Evolutionary conservation across 2,888 invertebrate species (phyloP).

Genomic region (Phaedon cochleariae): DNA sequence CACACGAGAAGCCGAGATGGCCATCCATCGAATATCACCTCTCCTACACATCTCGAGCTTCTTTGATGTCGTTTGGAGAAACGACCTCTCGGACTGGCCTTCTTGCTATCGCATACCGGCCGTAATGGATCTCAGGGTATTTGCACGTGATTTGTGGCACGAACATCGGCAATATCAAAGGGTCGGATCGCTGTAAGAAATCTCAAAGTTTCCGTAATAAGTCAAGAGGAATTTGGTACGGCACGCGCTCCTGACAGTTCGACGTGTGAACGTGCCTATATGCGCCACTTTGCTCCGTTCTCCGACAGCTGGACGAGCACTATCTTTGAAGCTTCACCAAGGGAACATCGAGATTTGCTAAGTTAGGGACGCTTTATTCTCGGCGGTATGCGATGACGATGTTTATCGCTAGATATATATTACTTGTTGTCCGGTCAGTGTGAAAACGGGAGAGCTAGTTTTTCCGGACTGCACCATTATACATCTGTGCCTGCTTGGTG

Average conservation of each 20-base stretch:
- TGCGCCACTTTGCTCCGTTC: constrained; percentile 26
- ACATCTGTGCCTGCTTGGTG: too few species aligned
- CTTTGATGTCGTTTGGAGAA: constrained; percentile 33
- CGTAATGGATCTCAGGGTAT: constrained; percentile 43
- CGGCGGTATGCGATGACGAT: constrained; percentile 17
- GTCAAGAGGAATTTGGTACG: constrained; percentile 49
- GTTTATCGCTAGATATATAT: constrained; percentile 4
- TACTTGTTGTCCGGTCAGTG: too few species aligned
- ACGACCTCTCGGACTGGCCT: constrained; percentile 32
- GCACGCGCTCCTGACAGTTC: constrained; percentile 48
- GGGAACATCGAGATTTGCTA: constrained; percentile 25
- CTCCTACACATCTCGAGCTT: constrained; percentile 24
- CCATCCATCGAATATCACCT: constrained; percentile 26
- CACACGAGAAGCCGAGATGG: too few species aligned
- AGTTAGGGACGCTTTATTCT: constrained; percentile 15
- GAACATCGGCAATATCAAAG: constrained; percentile 44
- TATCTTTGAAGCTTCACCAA: too few species aligned
- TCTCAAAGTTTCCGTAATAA: constrained; percentile 51
- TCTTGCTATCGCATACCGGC: constrained; percentile 34
- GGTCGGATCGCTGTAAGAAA: constrained; percentile 47
- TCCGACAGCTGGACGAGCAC: constrained; percentile 6
- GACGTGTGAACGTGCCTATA: constrained; percentile 45
- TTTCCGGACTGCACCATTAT: too few species aligned
- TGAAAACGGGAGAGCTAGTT: too few species aligned
- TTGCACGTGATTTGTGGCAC: constrained; percentile 46